phyloP scores from a whole-genome alignment of 2,113 vertebrate genomes.

The Bujurquina vittata region DNA sequence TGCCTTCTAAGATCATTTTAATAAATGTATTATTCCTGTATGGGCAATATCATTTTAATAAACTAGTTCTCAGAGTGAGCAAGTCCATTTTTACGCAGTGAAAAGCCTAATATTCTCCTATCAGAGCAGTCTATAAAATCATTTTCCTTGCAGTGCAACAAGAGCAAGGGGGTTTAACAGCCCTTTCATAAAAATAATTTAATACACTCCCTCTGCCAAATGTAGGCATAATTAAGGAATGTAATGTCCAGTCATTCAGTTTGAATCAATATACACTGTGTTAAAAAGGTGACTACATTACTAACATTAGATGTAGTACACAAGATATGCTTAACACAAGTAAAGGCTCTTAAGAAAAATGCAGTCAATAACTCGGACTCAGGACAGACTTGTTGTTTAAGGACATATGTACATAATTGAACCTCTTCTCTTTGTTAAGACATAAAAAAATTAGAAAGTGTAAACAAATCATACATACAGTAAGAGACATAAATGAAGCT shows the following conservation, averaged over 20 bases:
- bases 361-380: background rate
- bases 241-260: background rate
- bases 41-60: background rate
- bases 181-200: background rate
- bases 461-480: background rate
- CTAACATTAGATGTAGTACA: background rate
- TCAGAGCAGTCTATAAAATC: background rate
- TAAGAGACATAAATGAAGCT: constrained; percentile 5
- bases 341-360: background rate
- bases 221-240: background rate
- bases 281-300: background rate
- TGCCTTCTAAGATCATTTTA: background rate
- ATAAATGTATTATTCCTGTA: background rate
- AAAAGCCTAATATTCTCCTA: background rate
- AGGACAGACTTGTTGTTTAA: background rate
- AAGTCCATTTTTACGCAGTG: background rate
- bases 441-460: background rate
- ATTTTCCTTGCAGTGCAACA: background rate
- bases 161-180: background rate
- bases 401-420: constrained; percentile 45
- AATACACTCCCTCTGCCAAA: background rate
- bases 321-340: background rate
- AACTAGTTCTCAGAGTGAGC: background rate
- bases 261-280: background rate
- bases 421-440: background rate